Base-by-base conservation (phyloP, 2,113 vertebrate genomes). In the Polypterus senegalus region DNA sequence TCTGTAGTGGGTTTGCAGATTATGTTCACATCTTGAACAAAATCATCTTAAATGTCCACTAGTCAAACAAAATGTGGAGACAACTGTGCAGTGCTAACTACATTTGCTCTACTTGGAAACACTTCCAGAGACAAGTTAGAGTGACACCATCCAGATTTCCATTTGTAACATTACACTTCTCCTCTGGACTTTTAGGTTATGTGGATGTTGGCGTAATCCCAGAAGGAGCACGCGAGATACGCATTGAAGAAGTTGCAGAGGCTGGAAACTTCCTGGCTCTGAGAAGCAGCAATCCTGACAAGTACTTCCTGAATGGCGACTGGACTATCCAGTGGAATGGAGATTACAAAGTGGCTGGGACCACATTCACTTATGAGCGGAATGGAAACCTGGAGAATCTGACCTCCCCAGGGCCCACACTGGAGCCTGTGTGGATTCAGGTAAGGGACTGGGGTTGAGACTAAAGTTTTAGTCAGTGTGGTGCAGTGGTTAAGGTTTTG, bases 281-380 rank as follows among this genome's bases (percentile, higher is more conserved):
- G 47, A 79, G 91, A 47, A 87, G 92, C 0, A 88, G 88, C 71
- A 86, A 89, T 68, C 89, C 91, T 0, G 82, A 85, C 58, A 90
- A 86, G 55, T 96, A 97, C 73, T 97, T 97, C 78, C 82, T 99
- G 69, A 99, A 97, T 0, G 96, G 92, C 0, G 91, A 84, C 69
- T 97, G 93, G 93, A 93, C 88, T 51, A 99, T 99, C 68, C 96
- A 98, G 76, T 96, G 93, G 94, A 90, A 87, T 0, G 93, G 96
- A 3, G 91, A 92, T 55, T 97, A 98, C 79, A 79, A 84, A 63
- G 91, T 90, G 64, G 96, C 92, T 0, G 96, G 96, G 54, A 89
- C 93, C 1, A 84, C 92, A 3, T 98, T 99, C 79, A 96, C 90
- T 43, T 99, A 99, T 0, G 76, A 83, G 46, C 86, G 94, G 65